Percentiles rank a stretch among this genome's conserved stretches.
Evolutionary conservation across 2,888 invertebrate genomes (phyloP).

Genomic region (Hedychridium roseum): DNA sequence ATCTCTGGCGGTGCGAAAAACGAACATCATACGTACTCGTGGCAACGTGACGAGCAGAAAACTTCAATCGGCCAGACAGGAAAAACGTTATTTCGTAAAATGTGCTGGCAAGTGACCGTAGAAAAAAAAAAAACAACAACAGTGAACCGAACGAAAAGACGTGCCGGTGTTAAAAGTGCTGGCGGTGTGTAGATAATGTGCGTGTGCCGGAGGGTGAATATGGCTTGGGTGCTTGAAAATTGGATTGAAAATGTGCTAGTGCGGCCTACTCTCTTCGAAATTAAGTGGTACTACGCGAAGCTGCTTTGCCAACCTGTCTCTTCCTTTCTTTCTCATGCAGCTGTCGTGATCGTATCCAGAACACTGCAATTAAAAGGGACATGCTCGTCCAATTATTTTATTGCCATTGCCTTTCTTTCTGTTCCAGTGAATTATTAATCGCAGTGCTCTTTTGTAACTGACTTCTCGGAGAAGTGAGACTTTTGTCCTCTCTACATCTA

Average conservation of each 20-base stretch:
- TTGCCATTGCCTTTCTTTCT: too few relatives aligned
- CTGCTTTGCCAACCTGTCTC: too few relatives aligned
- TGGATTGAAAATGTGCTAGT: neutral
- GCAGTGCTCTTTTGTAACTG: too few relatives aligned
- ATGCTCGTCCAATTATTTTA: too few relatives aligned
- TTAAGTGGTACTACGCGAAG: slow-evolving; percentile 35
- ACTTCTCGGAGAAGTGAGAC: too few relatives aligned
- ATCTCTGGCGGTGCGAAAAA: slow-evolving; percentile 18
- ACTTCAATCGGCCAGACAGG: neutral
- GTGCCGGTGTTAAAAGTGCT: too few relatives aligned
- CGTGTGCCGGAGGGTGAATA: slow-evolving; percentile 41
- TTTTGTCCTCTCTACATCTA: too few relatives aligned
- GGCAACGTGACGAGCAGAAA: neutral
- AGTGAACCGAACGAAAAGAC: neutral
- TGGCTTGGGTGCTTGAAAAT: slow-evolving; percentile 12
- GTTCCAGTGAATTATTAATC: neutral
- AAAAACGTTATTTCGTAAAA: neutral
- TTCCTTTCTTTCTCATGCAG: neutral
- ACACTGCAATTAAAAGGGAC: too few relatives aligned
- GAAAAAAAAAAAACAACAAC: neutral
- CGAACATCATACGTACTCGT: slow-evolving; percentile 14
- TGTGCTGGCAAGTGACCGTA: neutral
- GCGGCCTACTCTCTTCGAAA: slow-evolving; percentile 25
- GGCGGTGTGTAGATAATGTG: slow-evolving; percentile 39
- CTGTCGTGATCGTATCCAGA: too few relatives aligned